These are phyloP conservation scores for Dicyrtoma fusca DNA, from an alignment of 2,888 invertebrate genomes.

Conservation along the genomic window DNA sequence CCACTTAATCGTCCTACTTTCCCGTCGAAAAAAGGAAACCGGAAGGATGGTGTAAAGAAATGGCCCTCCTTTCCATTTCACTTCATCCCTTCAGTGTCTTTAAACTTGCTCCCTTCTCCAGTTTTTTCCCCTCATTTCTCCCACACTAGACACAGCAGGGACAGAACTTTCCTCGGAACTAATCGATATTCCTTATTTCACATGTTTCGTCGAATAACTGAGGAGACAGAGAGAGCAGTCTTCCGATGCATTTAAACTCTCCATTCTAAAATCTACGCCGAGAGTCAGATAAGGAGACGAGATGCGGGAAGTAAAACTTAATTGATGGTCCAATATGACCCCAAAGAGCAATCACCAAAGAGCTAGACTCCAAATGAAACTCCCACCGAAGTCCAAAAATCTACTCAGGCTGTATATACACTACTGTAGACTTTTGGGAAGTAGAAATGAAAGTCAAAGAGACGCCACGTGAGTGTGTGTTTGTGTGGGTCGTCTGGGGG, in stretches of 20 bases:
- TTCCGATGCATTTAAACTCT: too few relatives aligned
- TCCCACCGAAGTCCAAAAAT: background rate
- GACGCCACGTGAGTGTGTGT: too few relatives aligned
- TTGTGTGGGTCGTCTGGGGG: too few relatives aligned
- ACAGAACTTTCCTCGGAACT: background rate
- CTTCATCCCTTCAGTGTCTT: too few relatives aligned
- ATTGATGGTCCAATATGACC: constrained; percentile 3
- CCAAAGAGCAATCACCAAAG: constrained; percentile 2
- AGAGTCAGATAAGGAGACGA: too few relatives aligned
- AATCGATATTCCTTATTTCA: background rate
- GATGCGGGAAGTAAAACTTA: too few relatives aligned
- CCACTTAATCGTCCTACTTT: too few relatives aligned
- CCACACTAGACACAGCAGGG: background rate
- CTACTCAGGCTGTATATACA: too few relatives aligned
- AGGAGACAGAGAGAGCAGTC: too few relatives aligned
- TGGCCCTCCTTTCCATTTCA: background rate
- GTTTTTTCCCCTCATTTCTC: background rate
- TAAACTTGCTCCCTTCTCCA: background rate
- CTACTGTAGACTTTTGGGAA: too few relatives aligned
- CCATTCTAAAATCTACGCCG: too few relatives aligned
- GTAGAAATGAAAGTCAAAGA: too few relatives aligned
- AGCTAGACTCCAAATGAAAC: background rate
- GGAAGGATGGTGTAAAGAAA: constrained; percentile 12
- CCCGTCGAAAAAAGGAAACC: background rate
- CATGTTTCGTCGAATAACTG: background rate